Conservation (phyloP, 2,113 vertebrate species). For the Gila orcuttii region DNA sequence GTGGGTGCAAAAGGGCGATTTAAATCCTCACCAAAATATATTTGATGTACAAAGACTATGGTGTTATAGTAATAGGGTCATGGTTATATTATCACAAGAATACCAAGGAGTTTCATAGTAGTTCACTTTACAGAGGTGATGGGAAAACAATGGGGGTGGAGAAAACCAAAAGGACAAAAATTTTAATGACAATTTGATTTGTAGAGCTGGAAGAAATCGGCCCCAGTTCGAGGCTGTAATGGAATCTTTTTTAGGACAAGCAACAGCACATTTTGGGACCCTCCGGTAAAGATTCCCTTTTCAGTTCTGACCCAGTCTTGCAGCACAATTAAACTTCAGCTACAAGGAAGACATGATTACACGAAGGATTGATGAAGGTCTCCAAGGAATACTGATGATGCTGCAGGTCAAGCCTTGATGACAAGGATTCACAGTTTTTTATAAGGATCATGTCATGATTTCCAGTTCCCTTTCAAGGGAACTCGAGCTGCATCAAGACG, state of each 20-base stretch:
- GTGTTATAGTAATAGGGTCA: background rate
- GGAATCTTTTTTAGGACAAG: slow-evolving; percentile 83
- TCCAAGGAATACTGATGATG: slow-evolving; percentile 32
- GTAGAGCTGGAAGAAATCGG: slow-evolving; percentile 79
- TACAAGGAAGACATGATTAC: slow-evolving; percentile 8
- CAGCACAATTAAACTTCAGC: slow-evolving; percentile 43
- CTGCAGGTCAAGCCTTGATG: background rate
- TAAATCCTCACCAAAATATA: background rate
- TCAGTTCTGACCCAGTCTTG: slow-evolving; percentile 58
- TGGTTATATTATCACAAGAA: background rate
- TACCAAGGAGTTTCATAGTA: background rate
- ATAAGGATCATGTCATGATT: slow-evolving; percentile 15
- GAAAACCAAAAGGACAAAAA: slow-evolving; percentile 66
- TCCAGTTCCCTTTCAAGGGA: background rate
- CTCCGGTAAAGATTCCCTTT: slow-evolving; percentile 72
- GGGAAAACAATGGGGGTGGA: slow-evolving; percentile 34
- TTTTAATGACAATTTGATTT: slow-evolving; percentile 80
- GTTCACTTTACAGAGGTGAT: background rate
- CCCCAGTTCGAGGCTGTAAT: slow-evolving; percentile 80
- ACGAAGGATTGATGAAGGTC: slow-evolving; percentile 31
- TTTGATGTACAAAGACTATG: background rate
- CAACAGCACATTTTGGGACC: slow-evolving; percentile 66
- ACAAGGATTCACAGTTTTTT: background rate
- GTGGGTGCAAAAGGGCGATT: background rate
- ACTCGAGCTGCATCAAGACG: too few species aligned